Base-by-base conservation (phyloP, 2,113 vertebrate genomes). In the Phaethornis superciliosus region DNA sequence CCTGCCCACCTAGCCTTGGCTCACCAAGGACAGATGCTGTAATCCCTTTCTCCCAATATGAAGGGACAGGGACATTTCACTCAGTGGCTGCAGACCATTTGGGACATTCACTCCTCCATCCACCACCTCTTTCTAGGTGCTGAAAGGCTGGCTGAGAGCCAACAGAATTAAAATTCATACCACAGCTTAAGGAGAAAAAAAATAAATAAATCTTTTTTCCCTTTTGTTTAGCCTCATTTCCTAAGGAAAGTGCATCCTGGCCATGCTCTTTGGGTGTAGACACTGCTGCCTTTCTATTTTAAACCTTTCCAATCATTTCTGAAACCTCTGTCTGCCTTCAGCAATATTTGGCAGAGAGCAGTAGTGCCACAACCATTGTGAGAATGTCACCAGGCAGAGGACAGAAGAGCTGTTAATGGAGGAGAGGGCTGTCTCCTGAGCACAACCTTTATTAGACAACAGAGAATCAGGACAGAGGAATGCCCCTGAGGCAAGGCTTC, bases 391-490 rank as follows among this genome's bases (percentile, higher is more conserved):
- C 24, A 67, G 71, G 68, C 68, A 90, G 68, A 80, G 42, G 75
- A 54, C 58, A 91, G 88, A 28, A 70, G 56, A 6, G 15, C 56
- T 94, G 52, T 47, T 78, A 74, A 67, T 6, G 28, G 64, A 77
- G 18, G 63, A 88, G 85, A 86, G 60, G 85, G 56, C 68, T 78
- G 60, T 65, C 81, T 56, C 2, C 0, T 47, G 64, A 93, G 80
- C 27, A 8, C 83, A 94, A 49, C 56, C 68, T 84, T 78, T 88
- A 86, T 90, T 49, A 96, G 85, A 77, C 92, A 74, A 77, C 85
- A 86, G 94, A 90, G 88, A 94, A 96, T 91, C 82, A 63, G 76
- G 37, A 47, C 56, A 86, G 33, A 92, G 64, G 92, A 96, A 96
- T 92, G 88, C 32, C 80, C 88, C 90, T 10, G 68, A 92, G 90